phyloP scores from a whole-genome alignment of 2,113 vertebrate genomes.

The Himantopus leucocephalus region DNA sequence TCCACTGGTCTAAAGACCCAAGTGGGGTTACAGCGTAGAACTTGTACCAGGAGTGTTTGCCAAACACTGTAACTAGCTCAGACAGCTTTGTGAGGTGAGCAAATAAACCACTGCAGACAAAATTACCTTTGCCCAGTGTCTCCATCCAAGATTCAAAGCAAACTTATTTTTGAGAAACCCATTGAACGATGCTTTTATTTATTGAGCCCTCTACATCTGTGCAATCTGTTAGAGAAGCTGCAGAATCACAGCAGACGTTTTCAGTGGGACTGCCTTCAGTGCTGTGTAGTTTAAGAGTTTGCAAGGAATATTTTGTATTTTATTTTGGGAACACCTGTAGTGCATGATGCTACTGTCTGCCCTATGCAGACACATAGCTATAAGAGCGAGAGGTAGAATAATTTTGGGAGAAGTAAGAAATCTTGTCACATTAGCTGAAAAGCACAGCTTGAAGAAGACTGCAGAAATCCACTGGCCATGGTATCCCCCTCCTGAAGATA shows the following conservation, averaged over 20 bases:
- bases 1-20: conserved; percentile 10
- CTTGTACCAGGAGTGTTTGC: conserved; percentile 37
- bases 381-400: background rate
- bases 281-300: background rate
- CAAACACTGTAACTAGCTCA: background rate
- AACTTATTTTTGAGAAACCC: background rate
- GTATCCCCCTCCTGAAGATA: background rate
- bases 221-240: background rate
- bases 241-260: background rate
- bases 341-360: background rate
- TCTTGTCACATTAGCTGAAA: background rate
- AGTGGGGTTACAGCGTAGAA: background rate
- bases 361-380: background rate
- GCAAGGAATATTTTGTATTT: background rate
- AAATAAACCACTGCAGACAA: conserved; percentile 15
- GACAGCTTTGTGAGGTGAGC: background rate
- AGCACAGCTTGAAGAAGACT: background rate
- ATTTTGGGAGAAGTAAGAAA: background rate
- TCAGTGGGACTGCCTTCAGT: background rate
- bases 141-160: background rate
- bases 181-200: background rate
- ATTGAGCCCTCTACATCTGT: background rate
- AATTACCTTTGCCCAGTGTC: background rate
- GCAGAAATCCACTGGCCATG: background rate
- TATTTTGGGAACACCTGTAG: background rate